phyloP scores from a whole-genome alignment of 2,113 vertebrate genomes.

The Suricata suricatta region DNA sequence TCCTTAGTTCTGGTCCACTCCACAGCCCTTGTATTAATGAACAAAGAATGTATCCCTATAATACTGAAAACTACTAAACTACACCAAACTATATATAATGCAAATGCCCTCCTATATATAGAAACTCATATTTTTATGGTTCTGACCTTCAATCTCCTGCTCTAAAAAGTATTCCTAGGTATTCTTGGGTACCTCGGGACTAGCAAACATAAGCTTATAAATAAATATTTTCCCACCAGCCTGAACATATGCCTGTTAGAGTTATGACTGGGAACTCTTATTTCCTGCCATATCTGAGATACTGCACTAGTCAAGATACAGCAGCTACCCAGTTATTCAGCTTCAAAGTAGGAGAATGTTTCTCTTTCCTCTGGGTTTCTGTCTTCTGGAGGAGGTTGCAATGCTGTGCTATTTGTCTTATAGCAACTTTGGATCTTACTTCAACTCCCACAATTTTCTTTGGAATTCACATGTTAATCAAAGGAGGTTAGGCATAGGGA shows the following conservation, averaged over 20 bases:
- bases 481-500: not conserved
- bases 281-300: not conserved
- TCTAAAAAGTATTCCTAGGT: not conserved
- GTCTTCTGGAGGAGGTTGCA: not conserved
- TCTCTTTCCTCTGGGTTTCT: not conserved
- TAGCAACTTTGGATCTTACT: not conserved
- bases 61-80: not conserved
- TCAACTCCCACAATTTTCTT: not conserved
- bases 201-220: not conserved
- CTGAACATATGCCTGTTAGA: not conserved
- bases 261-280: not conserved
- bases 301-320: not conserved
- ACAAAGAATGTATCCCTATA: not conserved
- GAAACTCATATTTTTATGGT: slow-evolving; percentile 7
- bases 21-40: not conserved
- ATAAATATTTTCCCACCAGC: not conserved
- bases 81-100: not conserved
- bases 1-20: not conserved
- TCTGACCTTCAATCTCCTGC: not conserved
- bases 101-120: not conserved
- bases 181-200: not conserved
- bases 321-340: not conserved
- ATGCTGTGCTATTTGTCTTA: not conserved
- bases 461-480: not conserved
- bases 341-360: not conserved